Conservation (phyloP, 2,113 vertebrate genomes). For the Chelonoidis abingdonii region DNA sequence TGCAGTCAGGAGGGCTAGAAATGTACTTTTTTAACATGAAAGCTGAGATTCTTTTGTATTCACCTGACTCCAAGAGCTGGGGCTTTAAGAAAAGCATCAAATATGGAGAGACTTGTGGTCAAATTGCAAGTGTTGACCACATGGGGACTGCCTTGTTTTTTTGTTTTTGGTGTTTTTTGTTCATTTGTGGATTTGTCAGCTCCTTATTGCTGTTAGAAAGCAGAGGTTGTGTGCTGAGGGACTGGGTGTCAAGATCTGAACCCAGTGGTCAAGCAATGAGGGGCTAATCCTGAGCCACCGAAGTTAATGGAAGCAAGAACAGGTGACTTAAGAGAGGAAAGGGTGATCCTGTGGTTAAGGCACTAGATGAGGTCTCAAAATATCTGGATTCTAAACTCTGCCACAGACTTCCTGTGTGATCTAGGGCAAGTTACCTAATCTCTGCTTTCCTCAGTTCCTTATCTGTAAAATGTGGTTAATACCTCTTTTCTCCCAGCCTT, state of each 20-base stretch:
- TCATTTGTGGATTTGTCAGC: neutral
- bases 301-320: neutral
- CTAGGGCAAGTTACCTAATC: neutral
- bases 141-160: neutral
- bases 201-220: neutral
- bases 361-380: neutral
- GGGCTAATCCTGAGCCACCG: neutral
- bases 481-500: neutral
- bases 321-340: neutral
- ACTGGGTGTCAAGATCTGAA: neutral
- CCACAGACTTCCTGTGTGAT: neutral
- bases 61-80: neutral
- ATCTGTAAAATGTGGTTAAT: neutral
- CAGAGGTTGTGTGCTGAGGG: neutral
- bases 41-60: neutral
- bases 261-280: neutral
- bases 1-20: neutral
- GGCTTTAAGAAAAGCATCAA: neutral
- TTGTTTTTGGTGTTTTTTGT: neutral
- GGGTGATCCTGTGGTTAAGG: neutral
- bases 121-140: neutral
- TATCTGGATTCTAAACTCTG: neutral
- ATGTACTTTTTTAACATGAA: neutral
- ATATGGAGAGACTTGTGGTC: neutral
- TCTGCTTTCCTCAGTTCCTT: neutral